phyloP scores from a whole-genome alignment of 2,797 vertebrate genomes.

The Sciaenops ocellatus region DNA sequence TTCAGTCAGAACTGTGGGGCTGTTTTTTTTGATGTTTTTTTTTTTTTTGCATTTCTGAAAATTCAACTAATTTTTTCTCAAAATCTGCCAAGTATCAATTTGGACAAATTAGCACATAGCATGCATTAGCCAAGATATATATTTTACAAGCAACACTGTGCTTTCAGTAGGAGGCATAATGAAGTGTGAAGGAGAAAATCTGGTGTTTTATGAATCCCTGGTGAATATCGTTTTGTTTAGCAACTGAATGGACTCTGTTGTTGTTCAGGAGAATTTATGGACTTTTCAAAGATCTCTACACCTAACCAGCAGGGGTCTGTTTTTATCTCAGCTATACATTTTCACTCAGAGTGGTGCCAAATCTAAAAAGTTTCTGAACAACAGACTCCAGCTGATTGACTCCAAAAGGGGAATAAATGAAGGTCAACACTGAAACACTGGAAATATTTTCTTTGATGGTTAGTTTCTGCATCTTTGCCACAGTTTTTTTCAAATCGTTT shows the following conservation, averaged over 20 bases:
- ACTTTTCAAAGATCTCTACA: constrained; percentile 46
- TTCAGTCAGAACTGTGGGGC: not conserved
- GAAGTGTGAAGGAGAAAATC: constrained; percentile 74
- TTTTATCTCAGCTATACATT: constrained; percentile 35
- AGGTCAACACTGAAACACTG: constrained; percentile 33
- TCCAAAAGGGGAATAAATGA: constrained; percentile 47
- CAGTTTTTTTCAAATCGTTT: constrained; percentile 1
- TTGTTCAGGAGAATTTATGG: constrained; percentile 53
- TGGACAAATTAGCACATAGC: constrained; percentile 66
- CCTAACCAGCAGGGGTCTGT: constrained; percentile 44
- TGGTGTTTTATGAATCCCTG: constrained; percentile 66
- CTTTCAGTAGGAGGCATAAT: constrained; percentile 69
- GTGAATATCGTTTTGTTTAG: constrained; percentile 57
- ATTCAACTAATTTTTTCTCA: constrained; percentile 11
- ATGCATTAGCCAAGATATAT: constrained; percentile 64
- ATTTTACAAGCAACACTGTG: constrained; percentile 66
- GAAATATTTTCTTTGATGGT: constrained; percentile 40
- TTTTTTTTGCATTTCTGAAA: not conserved
- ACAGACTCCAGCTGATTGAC: constrained; percentile 40
- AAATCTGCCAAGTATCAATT: constrained; percentile 66
- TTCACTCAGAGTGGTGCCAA: constrained; percentile 28
- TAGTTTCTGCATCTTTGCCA: constrained; percentile 23
- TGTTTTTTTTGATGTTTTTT: constrained; percentile 9
- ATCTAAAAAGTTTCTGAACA: constrained; percentile 33
- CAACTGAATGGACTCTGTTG: constrained; percentile 46